Base-by-base conservation (phyloP, 1,140 invertebrate species). In the Limonius californicus region DNA sequence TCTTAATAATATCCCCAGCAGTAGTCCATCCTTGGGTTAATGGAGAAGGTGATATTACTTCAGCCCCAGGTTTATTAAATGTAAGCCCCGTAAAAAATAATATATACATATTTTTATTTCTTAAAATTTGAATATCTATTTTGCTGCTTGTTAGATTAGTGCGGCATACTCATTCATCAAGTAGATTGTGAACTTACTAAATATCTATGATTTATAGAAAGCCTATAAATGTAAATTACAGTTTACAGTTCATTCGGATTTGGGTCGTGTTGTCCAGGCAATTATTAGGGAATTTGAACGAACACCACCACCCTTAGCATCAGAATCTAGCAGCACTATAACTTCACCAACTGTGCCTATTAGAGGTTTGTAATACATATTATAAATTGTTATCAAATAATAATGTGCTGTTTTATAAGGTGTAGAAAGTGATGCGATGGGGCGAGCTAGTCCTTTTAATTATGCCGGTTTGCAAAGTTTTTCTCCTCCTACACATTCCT, bases 261-360 rank as follows among this genome's bases (percentile, higher is more conserved):
- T 91, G 59, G 89, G 89, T 15, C 80, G 87, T 60, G 85, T 91
- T 32, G 89, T 90, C 1, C 88, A 90, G 75, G 88, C 85, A 9
- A 87, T 90, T 39, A 88, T 89, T 59, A 77, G 89, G 69, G 89
- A 90, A 75, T 89, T 89, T 67, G 85, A 88, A 73, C 82, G 84
- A 70, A 83, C 83, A 72, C 84, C 85, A 42, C 84, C 84, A 1
- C 74, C 77, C 57, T 69, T 83, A 59, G 57, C 75, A 62, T 74
- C 77, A 59, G 78, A 81, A 42, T 35, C 80, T 30, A 23, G 57
- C 57, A 56, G 21, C 7, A 75, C 73, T 23, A 68, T 73, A 53
- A 70, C 76, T 54, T 70, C 71, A 8, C 69, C 77, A 35, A 72
- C 73, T 57, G 68, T 77, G 42, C 63, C 74, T 61, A 74, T 76